Conservation (phyloP, 2,113 vertebrate genomes). For the Vimba vimba region DNA sequence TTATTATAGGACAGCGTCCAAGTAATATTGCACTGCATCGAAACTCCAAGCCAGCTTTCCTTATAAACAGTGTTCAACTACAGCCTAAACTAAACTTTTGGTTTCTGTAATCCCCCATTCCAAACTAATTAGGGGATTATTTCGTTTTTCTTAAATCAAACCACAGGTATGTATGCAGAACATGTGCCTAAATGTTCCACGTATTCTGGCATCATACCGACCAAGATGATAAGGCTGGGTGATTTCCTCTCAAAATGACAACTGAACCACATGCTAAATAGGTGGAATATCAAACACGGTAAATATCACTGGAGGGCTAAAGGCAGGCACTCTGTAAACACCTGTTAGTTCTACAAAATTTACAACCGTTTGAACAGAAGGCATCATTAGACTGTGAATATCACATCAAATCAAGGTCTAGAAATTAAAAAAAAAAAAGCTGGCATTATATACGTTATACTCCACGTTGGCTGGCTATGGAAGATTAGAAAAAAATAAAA, state of each 20-base stretch:
- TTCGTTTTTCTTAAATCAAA: background rate
- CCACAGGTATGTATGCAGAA: background rate
- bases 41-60: conserved; percentile 38
- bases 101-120: background rate
- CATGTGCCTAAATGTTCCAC: background rate
- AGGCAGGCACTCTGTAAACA: conserved; percentile 72
- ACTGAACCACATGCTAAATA: conserved; percentile 41
- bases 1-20: conserved; percentile 31
- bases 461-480: background rate
- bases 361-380: conserved; percentile 35
- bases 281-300: conserved; percentile 51
- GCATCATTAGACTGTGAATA: conserved; percentile 27
- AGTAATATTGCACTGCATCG: conserved; percentile 37
- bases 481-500: background rate
- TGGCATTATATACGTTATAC: background rate
- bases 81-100: background rate
- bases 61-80: conserved; percentile 33
- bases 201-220: background rate
- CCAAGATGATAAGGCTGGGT: conserved; percentile 4
- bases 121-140: background rate
- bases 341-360: conserved; percentile 36
- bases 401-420: conserved; percentile 25
- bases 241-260: conserved; percentile 23
- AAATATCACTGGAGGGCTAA: conserved; percentile 64
- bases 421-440: background rate